A percentile compares a stretch with the other conserved stretches of the same genome.
Conservation (phyloP, 2,797 vertebrate genomes). For the Anguilla megastoma region DNA sequence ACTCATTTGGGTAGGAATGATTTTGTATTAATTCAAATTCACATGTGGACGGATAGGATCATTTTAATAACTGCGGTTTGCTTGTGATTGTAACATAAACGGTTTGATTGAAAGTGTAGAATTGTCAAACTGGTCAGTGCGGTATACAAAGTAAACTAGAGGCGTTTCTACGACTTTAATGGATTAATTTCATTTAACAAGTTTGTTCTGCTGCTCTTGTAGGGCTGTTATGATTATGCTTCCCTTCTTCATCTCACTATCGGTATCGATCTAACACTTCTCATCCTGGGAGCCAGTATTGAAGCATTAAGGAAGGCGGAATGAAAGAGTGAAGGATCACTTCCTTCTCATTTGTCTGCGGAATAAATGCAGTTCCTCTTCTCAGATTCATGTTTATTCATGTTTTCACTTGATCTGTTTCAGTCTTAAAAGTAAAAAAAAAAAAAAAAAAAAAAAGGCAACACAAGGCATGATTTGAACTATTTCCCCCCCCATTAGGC, state of each 20-base stretch:
- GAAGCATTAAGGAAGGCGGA: neutral
- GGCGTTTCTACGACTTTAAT: neutral
- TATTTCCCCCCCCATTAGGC: neutral
- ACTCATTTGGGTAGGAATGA: neutral
- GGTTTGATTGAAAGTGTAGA: neutral
- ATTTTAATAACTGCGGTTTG: neutral
- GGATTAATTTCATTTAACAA: neutral
- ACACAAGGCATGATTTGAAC: neutral
- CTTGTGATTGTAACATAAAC: neutral
- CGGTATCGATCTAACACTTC: neutral
- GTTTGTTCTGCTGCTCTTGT: neutral
- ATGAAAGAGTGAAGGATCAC: neutral
- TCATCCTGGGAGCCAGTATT: neutral
- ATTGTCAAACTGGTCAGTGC: neutral
- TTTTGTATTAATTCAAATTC: neutral
- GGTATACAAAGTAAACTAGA: neutral
- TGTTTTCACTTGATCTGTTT: neutral
- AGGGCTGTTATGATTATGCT: neutral
- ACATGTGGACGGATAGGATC: neutral
- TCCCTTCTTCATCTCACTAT: neutral
- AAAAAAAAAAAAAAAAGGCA: no score
- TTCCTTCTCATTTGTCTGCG: conserved; percentile 6
- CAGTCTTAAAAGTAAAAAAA: neutral
- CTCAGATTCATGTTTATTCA: neutral
- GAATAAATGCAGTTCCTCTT: neutral